Evolutionary conservation across 2,113 vertebrate genomes (phyloP).

Genomic region (Nothocercus nigrocapillus): DNA sequence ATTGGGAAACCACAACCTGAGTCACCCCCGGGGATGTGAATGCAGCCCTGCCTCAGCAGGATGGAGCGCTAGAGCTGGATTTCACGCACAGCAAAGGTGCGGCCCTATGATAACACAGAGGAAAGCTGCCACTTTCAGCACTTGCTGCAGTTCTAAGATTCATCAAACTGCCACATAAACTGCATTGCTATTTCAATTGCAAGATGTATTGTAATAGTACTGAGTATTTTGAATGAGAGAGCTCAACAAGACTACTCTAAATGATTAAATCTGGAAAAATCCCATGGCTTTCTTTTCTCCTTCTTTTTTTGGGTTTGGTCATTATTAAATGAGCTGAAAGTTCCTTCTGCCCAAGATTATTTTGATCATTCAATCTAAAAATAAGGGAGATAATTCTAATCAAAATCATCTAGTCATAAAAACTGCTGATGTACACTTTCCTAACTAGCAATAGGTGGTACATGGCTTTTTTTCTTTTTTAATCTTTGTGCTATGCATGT

Average conservation of each 20-base stretch:
- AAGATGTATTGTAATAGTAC: background rate
- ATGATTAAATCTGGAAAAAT: background rate
- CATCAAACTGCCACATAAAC: background rate
- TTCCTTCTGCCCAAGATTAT: background rate
- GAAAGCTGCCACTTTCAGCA: background rate
- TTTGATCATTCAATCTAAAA: background rate
- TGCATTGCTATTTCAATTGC: background rate
- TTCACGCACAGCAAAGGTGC: background rate
- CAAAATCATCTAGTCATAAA: background rate
- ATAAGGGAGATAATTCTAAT: background rate
- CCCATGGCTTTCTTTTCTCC: background rate
- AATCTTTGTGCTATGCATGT: background rate
- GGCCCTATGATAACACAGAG: background rate
- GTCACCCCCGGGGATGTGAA: background rate
- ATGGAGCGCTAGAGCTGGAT: background rate
- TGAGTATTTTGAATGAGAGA: background rate
- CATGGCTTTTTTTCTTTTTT: background rate
- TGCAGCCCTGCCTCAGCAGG: background rate
- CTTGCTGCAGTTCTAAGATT: background rate
- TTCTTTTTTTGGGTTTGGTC: background rate
- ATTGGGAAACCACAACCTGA: background rate
- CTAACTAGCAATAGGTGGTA: background rate
- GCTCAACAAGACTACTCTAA: background rate
- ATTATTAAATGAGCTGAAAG: background rate
- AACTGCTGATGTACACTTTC: background rate